These are phyloP conservation scores for Typhlichthys subterraneus DNA, from an alignment of 2,797 vertebrate genomes.

Conservation along the genomic window DNA sequence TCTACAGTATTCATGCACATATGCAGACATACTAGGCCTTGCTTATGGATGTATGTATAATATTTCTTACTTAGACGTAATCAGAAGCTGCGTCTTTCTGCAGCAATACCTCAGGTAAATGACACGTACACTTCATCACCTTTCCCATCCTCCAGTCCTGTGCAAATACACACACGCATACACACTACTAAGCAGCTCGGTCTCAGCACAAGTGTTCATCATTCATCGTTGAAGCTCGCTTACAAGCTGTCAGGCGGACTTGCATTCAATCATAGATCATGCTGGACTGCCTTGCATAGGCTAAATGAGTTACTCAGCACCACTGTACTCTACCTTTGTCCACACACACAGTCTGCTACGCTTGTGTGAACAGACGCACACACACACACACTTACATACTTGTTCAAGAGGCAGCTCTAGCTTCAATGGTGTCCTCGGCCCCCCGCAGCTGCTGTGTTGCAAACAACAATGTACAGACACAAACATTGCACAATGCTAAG, in stretches of 20 bases:
- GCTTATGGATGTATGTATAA: conserved; percentile 3
- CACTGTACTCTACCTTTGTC: conserved; percentile 32
- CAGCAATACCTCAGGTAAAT: conserved; percentile 23
- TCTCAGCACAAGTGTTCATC: conserved; percentile 35
- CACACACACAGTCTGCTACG: conserved; percentile 19
- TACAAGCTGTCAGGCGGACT: conserved; percentile 53
- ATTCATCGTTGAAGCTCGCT: conserved; percentile 44
- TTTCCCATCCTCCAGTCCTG: not conserved
- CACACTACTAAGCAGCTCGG: not conserved
- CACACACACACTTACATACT: not conserved
- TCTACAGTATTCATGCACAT: conserved; percentile 9
- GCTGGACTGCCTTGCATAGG: conserved; percentile 36
- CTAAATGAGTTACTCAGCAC: conserved; percentile 53
- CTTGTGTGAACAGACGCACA: not conserved
- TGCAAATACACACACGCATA: conserved; percentile 1
- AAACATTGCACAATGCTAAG: too few species aligned
- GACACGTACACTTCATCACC: conserved; percentile 25
- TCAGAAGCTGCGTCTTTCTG: conserved; percentile 4
- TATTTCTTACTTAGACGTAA: too few species aligned
- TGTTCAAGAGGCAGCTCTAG: too few species aligned
- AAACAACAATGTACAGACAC: too few species aligned
- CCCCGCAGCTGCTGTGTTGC: too few species aligned
- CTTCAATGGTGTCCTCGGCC: too few species aligned
- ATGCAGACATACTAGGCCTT: not conserved
- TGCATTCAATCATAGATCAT: conserved; percentile 54